These are phyloP conservation scores for Cyrtodaria siliqua DNA, from an alignment of 2,888 invertebrate genomes.

Conservation along the genomic window DNA sequence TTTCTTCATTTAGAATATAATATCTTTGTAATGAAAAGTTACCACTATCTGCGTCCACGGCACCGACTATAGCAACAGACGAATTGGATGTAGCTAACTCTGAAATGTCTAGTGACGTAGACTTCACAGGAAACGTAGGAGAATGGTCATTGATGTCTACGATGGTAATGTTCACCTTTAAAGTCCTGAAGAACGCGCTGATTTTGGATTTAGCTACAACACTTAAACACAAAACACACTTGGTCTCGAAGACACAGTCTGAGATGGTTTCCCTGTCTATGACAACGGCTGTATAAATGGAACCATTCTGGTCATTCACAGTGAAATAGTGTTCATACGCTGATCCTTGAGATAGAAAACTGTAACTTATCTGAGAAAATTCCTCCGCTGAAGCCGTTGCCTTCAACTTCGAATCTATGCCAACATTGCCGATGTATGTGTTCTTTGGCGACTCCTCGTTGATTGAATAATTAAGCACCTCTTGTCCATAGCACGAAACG, in stretches of 20 bases:
- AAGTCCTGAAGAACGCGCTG: constrained; percentile 73
- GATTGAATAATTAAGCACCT: constrained; percentile 51
- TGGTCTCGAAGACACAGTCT: constrained; percentile 64
- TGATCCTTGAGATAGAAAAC: constrained; percentile 67
- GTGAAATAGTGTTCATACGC: constrained; percentile 66
- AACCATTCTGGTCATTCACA: constrained; percentile 64
- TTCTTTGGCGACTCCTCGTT: constrained; percentile 62
- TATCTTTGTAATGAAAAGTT: constrained; percentile 69
- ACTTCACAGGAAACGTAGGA: constrained; percentile 71
- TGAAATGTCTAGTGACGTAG: constrained; percentile 65
- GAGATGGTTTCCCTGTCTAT: constrained; percentile 69
- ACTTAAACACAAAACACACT: constrained; percentile 68
- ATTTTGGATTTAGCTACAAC: constrained; percentile 73
- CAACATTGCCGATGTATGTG: constrained; percentile 68
- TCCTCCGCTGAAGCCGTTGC: constrained; percentile 61
- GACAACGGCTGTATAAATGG: constrained; percentile 46
- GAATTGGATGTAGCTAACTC: constrained; percentile 70
- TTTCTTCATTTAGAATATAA: constrained; percentile 54
- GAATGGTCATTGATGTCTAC: constrained; percentile 77
- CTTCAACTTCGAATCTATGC: constrained; percentile 66
- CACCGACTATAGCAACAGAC: constrained; percentile 65
- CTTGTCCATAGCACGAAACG: constrained; percentile 43
- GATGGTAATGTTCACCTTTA: constrained; percentile 70
- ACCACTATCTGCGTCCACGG: constrained; percentile 71
- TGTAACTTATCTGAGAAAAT: constrained; percentile 70